Evolutionary conservation across 2,113 vertebrate genomes (phyloP).

Genomic region (human (Homo sapiens)): DNA sequence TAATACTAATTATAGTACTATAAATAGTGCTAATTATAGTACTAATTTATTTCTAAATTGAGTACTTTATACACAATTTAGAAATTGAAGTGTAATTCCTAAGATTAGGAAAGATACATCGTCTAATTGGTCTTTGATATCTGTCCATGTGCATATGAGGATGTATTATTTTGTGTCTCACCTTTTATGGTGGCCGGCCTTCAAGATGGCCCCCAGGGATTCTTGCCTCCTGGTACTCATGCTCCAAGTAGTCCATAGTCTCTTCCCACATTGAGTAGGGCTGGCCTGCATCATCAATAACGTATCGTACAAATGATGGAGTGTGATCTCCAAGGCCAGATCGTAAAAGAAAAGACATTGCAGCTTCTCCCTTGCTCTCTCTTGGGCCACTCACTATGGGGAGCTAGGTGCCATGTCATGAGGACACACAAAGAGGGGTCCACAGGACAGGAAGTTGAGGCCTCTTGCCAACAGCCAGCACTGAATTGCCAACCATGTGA

Average conservation of each 20-base stretch:
- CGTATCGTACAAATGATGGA: background rate
- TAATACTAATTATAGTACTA: no score
- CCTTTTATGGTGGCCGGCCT: background rate
- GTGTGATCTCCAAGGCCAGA: background rate
- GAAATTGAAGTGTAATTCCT: background rate
- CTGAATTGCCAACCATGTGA: background rate
- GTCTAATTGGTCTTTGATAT: background rate
- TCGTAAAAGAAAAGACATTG: background rate
- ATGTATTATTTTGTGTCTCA: background rate
- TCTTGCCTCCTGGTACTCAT: background rate
- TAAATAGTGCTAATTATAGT: no score
- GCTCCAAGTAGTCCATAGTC: background rate
- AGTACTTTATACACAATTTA: background rate
- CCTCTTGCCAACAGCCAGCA: background rate
- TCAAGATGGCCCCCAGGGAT: background rate
- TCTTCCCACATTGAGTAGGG: background rate
- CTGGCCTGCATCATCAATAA: background rate
- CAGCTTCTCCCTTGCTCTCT: no score
- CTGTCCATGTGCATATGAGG: background rate
- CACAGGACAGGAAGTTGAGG: background rate
- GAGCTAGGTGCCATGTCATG: background rate
- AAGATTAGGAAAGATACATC: background rate
- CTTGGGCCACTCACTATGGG: background rate
- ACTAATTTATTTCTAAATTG: no score
- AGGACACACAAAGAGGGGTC: background rate